Base-by-base conservation (phyloP, 2,888 invertebrate genomes). In the Drosophila histrio region DNA sequence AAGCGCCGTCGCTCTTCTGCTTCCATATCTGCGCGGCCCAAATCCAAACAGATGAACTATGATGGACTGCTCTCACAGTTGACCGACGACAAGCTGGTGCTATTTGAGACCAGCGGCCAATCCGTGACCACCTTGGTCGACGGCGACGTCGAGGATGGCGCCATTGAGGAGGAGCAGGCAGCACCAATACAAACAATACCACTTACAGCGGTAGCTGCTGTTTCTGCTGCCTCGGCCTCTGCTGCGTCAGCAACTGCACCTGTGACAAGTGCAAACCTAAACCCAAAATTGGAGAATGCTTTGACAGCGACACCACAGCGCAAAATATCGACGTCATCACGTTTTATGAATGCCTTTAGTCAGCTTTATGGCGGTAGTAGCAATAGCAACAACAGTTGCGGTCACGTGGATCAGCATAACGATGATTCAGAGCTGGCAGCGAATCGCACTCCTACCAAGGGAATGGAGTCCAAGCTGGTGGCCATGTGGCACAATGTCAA, bases 401-500 rank as follows among this genome's bases (percentile, higher is more conserved):
- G 69, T 72, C 68, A 79, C 78, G 71, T 62, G 83, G 80, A 80
- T 11, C 63, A 47, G 19, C 62, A 77, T 47, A 66, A 47, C 5
- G 70, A 78, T 13, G 89, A 68, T 43, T 58, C 63, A 47, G 89
- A 89, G 74, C 77, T 90, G 78, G 80, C 90, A 30, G 82, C 89
- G 53, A 79, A 79, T 84, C 80, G 92, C 69, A 90, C 90, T 69
- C 87, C 92, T 76, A 87, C 89, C 84, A 90, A 94, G 85, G 96
- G 95, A 93, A 94, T 97, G 76, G 97, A 97, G 91, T 96, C 96
- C 22, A 95, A 96, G 72, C 91, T 97, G 52, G 92, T 96, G 87
- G 96, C 97, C 36, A 96, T 97, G 94, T 97, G 97, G 97, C 97
- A 97, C 91, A 97, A 97, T 92, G 95, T 97, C 63, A 97, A 97